phyloP scores from a whole-genome alignment of 2,113 vertebrate species.

The Cheirogaleus medius region DNA sequence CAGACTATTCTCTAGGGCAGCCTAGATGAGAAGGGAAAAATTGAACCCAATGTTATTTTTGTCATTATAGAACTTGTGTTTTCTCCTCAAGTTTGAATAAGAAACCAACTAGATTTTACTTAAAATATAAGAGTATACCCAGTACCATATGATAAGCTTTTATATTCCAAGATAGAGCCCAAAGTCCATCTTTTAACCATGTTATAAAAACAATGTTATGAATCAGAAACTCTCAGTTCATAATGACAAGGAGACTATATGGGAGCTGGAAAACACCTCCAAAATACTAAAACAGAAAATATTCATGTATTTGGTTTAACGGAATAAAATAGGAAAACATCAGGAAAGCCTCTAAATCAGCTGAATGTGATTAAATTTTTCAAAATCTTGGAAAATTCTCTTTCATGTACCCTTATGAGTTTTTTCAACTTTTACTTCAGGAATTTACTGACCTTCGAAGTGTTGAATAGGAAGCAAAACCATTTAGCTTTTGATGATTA shows the following conservation, averaged over 20 bases:
- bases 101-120: not conserved
- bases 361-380: not conserved
- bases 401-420: not conserved
- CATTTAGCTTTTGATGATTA: slow-evolving; percentile 6
- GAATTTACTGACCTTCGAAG: slow-evolving; percentile 2
- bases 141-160: not conserved
- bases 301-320: not conserved
- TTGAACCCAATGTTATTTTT: slow-evolving; percentile 36
- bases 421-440: slow-evolving; percentile 31
- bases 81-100: slow-evolving; percentile 14
- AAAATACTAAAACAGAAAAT: not conserved
- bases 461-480: slow-evolving; percentile 9
- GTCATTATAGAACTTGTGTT: not conserved
- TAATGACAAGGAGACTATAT: not conserved
- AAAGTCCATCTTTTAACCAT: not conserved
- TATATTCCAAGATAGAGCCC: not conserved
- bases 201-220: not conserved
- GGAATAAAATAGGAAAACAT: slow-evolving; percentile 10
- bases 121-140: not conserved
- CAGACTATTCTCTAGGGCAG: not conserved
- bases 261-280: not conserved
- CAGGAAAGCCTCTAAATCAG: not conserved
- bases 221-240: not conserved
- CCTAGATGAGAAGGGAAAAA: not conserved
- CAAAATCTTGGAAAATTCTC: not conserved